Conservation (phyloP, 1,140 invertebrate species). For the Hesperophylax magnus region DNA sequence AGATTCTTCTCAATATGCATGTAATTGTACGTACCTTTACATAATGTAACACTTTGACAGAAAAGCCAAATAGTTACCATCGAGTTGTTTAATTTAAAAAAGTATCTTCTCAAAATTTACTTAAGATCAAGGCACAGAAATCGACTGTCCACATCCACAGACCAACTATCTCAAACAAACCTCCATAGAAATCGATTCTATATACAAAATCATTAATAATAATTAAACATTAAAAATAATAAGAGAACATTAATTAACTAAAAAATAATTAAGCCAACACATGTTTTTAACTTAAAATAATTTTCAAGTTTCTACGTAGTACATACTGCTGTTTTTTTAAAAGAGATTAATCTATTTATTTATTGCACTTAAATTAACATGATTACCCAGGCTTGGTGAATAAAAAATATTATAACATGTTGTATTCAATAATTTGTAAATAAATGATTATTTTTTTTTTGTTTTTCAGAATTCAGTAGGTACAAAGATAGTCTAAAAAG, state of each 20-base stretch:
- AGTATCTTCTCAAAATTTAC: constrained; percentile 51
- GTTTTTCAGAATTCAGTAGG: background rate
- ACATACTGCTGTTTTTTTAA: no score
- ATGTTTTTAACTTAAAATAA: no score
- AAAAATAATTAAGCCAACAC: no score
- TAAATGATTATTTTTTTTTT: no score
- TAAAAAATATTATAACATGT: no score
- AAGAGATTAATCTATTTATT: no score
- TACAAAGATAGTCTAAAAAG: background rate
- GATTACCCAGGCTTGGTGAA: no score
- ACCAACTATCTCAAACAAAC: constrained; percentile 45
- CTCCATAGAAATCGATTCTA: constrained; percentile 18
- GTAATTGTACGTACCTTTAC: background rate
- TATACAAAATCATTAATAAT: constrained; percentile 2
- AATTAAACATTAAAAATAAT: no score
- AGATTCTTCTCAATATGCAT: constrained; percentile 10
- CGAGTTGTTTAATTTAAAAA: constrained; percentile 44
- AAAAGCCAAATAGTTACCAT: constrained; percentile 18
- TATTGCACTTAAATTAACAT: no score
- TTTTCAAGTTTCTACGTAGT: no score
- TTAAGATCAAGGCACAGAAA: constrained; percentile 57
- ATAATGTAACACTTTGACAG: constrained; percentile 14
- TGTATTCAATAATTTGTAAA: no score
- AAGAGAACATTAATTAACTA: no score
- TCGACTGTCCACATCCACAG: constrained; percentile 57